Conservation (phyloP, 2,797 vertebrate genomes). For the Taenioides sp. region DNA sequence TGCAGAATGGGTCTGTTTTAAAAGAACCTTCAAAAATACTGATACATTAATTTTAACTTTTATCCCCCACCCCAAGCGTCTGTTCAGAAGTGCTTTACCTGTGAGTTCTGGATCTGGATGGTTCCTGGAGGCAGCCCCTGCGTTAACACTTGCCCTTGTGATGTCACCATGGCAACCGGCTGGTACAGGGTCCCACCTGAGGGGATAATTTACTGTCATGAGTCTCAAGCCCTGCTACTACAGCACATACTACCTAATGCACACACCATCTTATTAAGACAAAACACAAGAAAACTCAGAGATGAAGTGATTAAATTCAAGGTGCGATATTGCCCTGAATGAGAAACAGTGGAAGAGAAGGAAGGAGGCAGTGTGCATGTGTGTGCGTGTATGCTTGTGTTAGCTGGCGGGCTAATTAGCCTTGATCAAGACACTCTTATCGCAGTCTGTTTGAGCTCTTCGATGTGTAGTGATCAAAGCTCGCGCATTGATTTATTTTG, state of each 20-base stretch:
- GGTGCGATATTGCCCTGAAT: constrained; percentile 53
- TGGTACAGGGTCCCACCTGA: constrained; percentile 97
- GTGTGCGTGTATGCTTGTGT: background rate
- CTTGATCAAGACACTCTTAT: constrained; percentile 67
- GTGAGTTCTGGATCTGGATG: constrained; percentile 95
- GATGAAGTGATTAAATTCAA: constrained; percentile 50
- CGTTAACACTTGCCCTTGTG: constrained; percentile 96
- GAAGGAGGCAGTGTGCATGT: constrained; percentile 24
- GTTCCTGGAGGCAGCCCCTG: constrained; percentile 92
- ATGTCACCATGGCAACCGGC: constrained; percentile 98
- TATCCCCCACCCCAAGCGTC: background rate
- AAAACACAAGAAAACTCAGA: constrained; percentile 46
- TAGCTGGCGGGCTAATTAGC: constrained; percentile 61
- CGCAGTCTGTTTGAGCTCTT: constrained; percentile 68
- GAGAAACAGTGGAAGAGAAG: constrained; percentile 9
- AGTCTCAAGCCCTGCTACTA: constrained; percentile 49
- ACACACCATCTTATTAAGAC: constrained; percentile 41
- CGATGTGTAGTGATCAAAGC: constrained; percentile 66
- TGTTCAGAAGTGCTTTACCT: constrained; percentile 79
- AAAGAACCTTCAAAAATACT: too few relatives aligned
- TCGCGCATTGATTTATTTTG: constrained; percentile 72
- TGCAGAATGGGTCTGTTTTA: too few relatives aligned
- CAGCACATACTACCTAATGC: constrained; percentile 7
- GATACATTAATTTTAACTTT: background rate
- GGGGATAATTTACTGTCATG: constrained; percentile 67